Conservation (phyloP, 1,140 invertebrate genomes). For the Ericerus pela region DNA sequence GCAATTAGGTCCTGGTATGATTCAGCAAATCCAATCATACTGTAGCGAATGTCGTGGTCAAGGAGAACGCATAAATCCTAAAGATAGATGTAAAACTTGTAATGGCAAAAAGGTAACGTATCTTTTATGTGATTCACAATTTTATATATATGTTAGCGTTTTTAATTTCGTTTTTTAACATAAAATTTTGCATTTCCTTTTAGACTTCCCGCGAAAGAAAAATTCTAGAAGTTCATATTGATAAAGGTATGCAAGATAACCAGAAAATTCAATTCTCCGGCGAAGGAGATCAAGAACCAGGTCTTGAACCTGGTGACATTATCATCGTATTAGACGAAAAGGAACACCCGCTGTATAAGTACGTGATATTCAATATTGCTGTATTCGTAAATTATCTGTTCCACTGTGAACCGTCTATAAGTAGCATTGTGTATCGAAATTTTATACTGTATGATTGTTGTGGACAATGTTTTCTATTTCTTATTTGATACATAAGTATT, state of each 20-base stretch:
- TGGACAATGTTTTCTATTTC: constrained; percentile 2
- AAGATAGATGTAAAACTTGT: constrained; percentile 87
- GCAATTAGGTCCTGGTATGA: constrained; percentile 85
- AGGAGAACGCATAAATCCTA: constrained; percentile 70
- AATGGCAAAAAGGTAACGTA: constrained; percentile 59
- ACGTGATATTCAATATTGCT: constrained; percentile 29
- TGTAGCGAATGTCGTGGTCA: constrained; percentile 79
- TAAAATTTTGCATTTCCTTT: not conserved
- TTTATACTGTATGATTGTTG: not conserved
- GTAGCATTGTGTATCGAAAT: constrained; percentile 7
- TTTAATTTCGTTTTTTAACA: not conserved
- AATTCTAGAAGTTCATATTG: constrained; percentile 93
- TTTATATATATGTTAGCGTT: no score
- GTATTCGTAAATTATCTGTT: constrained; percentile 11
- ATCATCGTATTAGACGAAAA: constrained; percentile 96
- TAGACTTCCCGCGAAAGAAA: constrained; percentile 44
- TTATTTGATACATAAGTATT: no score
- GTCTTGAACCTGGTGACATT: constrained; percentile 85
- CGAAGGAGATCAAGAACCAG: constrained; percentile 96
- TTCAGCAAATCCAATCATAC: constrained; percentile 86
- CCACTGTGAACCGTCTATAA: not conserved
- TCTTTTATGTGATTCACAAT: no score
- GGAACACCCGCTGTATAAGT: constrained; percentile 65
- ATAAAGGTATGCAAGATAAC: constrained; percentile 94
- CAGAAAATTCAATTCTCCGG: constrained; percentile 90